These are phyloP conservation scores for Pangasius djambal DNA, from an alignment of 2,797 vertebrate genomes.

Conservation along the genomic window DNA sequence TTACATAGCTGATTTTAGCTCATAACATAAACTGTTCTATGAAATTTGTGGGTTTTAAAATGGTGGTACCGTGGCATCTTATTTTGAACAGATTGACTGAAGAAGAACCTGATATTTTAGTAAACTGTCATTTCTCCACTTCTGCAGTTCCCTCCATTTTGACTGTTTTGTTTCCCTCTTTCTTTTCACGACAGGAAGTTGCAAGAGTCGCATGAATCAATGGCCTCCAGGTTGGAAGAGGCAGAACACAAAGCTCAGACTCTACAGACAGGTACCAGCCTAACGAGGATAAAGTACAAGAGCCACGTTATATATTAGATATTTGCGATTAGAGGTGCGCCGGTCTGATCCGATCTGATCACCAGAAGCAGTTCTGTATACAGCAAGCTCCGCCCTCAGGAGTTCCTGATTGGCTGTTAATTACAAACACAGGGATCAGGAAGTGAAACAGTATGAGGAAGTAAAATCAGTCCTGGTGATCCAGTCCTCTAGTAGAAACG, in stretches of 20 bases:
- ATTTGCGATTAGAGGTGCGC: too few relatives aligned
- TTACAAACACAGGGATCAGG: neutral
- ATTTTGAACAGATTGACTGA: neutral
- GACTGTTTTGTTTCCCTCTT: neutral
- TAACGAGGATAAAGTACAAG: neutral
- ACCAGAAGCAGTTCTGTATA: neutral
- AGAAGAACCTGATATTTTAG: neutral
- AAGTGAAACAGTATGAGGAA: neutral
- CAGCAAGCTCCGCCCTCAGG: too few relatives aligned
- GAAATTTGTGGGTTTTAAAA: slow-evolving; percentile 6
- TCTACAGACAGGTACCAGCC: slow-evolving; percentile 88
- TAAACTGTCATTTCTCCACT: neutral
- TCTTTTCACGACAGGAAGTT: slow-evolving; percentile 80
- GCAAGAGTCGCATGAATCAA: slow-evolving; percentile 93
- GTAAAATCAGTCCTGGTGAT: too few relatives aligned
- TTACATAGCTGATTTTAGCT: neutral
- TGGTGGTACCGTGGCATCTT: neutral
- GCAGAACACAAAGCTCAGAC: slow-evolving; percentile 92
- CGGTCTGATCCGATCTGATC: neutral
- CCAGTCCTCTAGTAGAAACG: neutral
- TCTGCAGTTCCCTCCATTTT: neutral
- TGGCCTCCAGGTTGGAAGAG: slow-evolving; percentile 93
- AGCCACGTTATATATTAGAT: neutral
- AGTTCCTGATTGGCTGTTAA: neutral
- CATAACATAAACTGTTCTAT: neutral